A percentile compares a stretch with the other conserved stretches of the same genome.
phyloP scores from a whole-genome alignment of 2,797 vertebrate species.

The Phataginus tetradactyla region DNA sequence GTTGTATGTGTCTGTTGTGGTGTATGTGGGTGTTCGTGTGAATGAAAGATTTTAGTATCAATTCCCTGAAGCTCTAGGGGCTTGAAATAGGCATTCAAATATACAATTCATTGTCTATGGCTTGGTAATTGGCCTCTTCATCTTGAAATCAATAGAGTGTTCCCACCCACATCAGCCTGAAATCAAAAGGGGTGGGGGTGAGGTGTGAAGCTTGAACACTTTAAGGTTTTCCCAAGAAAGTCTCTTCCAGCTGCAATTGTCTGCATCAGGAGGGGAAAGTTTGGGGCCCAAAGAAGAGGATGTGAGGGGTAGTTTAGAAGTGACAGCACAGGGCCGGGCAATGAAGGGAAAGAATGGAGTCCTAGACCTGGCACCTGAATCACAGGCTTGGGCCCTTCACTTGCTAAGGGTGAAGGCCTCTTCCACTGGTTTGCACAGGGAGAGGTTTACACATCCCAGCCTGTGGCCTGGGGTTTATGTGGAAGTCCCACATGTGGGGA shows the following conservation, averaged over 20 bases:
- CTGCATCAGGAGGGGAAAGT: background rate
- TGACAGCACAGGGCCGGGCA: background rate
- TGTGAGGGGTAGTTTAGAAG: background rate
- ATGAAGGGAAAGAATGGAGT: background rate
- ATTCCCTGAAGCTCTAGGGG: background rate
- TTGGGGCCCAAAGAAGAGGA: background rate
- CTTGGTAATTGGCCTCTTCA: background rate
- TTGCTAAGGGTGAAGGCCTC: background rate
- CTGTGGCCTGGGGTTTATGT: background rate
- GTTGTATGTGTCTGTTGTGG: background rate
- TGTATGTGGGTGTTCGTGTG: background rate
- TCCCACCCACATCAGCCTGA: background rate
- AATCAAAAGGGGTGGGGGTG: background rate
- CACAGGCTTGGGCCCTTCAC: background rate
- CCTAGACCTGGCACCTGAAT: background rate
- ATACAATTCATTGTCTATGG: background rate
- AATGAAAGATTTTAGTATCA: background rate
- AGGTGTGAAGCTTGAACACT: background rate
- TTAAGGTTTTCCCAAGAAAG: background rate
- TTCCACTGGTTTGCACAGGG: background rate
- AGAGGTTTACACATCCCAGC: background rate
- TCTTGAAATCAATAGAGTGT: background rate
- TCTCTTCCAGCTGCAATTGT: background rate
- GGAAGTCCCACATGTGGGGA: background rate
- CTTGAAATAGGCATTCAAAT: slow-evolving; percentile 45